phyloP scores from a whole-genome alignment of 2,888 invertebrate species.

The Cataglyphis albicans region DNA sequence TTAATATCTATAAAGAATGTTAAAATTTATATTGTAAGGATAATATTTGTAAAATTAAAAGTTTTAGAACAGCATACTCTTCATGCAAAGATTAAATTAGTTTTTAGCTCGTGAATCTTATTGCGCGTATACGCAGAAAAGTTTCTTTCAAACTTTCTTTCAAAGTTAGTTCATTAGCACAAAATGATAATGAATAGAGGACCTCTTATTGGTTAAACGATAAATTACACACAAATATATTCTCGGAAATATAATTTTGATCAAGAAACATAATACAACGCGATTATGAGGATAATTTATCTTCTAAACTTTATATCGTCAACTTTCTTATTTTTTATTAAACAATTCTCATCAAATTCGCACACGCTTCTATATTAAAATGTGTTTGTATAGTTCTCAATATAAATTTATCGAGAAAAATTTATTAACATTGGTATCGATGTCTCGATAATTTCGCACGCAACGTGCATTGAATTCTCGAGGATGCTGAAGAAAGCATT shows the following conservation, averaged over 20 bases:
- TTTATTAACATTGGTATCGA: background rate
- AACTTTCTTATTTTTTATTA: constrained; percentile 15
- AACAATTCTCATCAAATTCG: background rate
- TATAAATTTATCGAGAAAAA: background rate
- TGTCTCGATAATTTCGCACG: constrained; percentile 5
- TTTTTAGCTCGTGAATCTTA: constrained; percentile 6
- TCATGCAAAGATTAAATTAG: constrained; percentile 7
- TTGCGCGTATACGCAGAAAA: background rate
- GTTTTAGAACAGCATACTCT: constrained; percentile 7
- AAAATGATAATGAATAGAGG: background rate
- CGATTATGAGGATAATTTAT: background rate
- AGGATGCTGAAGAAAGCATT: constrained; percentile 60
- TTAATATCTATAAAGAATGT: background rate
- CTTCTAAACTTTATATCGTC: background rate
- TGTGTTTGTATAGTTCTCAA: background rate
- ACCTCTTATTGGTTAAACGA: background rate
- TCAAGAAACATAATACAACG: background rate
- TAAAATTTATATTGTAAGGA: background rate
- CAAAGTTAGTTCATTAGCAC: background rate
- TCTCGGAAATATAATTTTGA: constrained; percentile 5
- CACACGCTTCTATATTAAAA: background rate
- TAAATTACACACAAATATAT: background rate
- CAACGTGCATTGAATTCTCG: constrained; percentile 70
- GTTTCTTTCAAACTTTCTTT: background rate
- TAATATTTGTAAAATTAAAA: constrained; percentile 10